These are phyloP conservation scores for Tupaia chinensis DNA, from an alignment of 2,113 vertebrate species.

Conservation along the genomic window DNA sequence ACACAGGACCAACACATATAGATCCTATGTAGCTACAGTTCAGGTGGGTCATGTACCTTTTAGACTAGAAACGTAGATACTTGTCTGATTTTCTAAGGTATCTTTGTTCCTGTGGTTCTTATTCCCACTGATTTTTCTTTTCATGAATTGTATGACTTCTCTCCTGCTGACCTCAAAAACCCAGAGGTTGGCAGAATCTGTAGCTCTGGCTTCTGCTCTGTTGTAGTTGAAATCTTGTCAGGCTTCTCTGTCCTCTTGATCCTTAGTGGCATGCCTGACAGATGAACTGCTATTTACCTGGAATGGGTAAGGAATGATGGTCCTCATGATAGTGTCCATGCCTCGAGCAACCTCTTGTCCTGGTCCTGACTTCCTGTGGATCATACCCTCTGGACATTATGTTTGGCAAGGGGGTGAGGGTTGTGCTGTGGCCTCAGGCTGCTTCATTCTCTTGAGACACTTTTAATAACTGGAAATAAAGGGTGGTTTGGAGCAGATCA, in stretches of 20 bases:
- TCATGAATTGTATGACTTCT: neutral
- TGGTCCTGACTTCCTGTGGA: neutral
- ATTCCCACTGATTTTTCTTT: neutral
- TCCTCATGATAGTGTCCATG: neutral
- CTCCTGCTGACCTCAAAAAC: neutral
- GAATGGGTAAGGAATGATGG: neutral
- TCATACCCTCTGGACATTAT: neutral
- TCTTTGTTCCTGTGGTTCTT: neutral
- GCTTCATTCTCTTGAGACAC: constrained; percentile 29
- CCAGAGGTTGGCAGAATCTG: neutral
- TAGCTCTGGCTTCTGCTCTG: neutral
- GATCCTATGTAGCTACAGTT: neutral
- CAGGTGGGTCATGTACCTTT: neutral
- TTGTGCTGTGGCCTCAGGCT: neutral
- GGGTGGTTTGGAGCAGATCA: neutral
- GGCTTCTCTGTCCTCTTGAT: constrained; percentile 12
- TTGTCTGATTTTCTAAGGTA: neutral
- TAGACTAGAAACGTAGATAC: neutral
- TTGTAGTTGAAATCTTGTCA: neutral
- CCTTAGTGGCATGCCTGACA: neutral
- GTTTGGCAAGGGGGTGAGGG: neutral
- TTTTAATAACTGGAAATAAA: constrained; percentile 12
- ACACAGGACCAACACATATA: neutral
- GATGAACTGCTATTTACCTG: neutral
- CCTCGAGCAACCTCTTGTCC: neutral